These are phyloP conservation scores for Andricus curvator DNA, from an alignment of 2,888 invertebrate genomes.

Conservation along the genomic window DNA sequence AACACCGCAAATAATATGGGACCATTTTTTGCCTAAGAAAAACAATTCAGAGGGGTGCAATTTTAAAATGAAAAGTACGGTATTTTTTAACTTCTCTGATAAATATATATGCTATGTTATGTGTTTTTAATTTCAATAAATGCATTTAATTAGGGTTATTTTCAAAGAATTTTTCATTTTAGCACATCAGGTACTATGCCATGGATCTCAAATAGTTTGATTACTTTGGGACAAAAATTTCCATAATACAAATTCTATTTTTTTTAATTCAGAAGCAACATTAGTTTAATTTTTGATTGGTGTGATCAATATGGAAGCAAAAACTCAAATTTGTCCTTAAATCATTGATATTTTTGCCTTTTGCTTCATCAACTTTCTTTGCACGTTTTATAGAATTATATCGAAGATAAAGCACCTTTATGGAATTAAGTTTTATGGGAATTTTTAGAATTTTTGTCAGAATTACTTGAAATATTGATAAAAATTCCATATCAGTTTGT, in stretches of 20 bases:
- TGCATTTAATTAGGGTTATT: too few relatives aligned
- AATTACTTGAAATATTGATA: too few relatives aligned
- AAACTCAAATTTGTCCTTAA: background rate
- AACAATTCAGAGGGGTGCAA: background rate
- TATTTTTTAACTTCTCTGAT: background rate
- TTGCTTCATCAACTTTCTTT: too few relatives aligned
- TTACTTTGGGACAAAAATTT: background rate
- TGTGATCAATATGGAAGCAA: background rate
- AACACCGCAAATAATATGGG: background rate
- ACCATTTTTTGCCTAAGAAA: background rate
- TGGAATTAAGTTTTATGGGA: too few relatives aligned
- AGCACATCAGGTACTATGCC: background rate
- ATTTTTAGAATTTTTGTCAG: too few relatives aligned
- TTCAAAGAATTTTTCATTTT: too few relatives aligned
- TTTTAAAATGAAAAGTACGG: background rate
- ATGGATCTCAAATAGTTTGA: background rate
- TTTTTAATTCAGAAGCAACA: too few relatives aligned
- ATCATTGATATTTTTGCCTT: background rate
- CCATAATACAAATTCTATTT: too few relatives aligned
- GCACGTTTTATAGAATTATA: background rate
- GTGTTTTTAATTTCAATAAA: background rate
- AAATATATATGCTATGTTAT: background rate
- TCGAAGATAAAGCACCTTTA: background rate
- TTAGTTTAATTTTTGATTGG: too few relatives aligned
- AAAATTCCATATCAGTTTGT: too few relatives aligned